phyloP scores from a whole-genome alignment of 1,140 invertebrate genomes.

The roundworm (Caenorhabditis elegans) region WBcel235 BX284606.5:9582501-9583000 shows the following conservation, averaged over 20 bases:
- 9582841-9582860: background rate
- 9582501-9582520: background rate
- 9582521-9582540: background rate
- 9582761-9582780: background rate
- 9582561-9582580: background rate
- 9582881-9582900: background rate
- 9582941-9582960: background rate
- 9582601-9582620: background rate
- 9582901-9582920: background rate
- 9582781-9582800: background rate
- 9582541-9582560: background rate
- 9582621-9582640: background rate
- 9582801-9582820: background rate
- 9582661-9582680: background rate
- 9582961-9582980: background rate
- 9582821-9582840: no score
- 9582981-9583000: constrained; percentile 28
- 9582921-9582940: background rate
- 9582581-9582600: background rate
- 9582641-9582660: background rate
- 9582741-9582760: constrained; percentile 27
- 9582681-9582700: constrained; percentile 6
- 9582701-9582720: background rate
- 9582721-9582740: background rate
- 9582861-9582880: background rate